phyloP scores from a whole-genome alignment of 2,888 invertebrate genomes.

The Tineola bisselliella region DNA sequence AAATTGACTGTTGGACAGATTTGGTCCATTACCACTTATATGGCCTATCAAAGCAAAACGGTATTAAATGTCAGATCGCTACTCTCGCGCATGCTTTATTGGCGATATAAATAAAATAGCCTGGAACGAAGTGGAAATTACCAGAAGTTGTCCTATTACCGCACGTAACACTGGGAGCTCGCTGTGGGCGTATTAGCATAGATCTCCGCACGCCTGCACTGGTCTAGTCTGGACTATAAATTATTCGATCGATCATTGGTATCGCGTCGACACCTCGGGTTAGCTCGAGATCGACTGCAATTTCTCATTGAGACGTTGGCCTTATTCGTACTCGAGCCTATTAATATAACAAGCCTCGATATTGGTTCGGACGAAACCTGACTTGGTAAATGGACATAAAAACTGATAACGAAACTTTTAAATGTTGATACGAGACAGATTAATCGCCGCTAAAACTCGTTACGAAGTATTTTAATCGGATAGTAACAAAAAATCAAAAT shows the following conservation, averaged over 20 bases:
- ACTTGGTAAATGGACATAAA: constrained; percentile 6
- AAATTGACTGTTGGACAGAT: constrained; percentile 21
- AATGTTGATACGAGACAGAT: neutral
- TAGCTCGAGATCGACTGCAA: constrained; percentile 11
- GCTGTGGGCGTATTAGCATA: constrained; percentile 32
- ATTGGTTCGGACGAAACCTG: constrained; percentile 8
- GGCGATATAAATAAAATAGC: constrained; percentile 24
- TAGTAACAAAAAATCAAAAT: neutral
- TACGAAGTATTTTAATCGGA: neutral
- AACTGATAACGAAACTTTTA: neutral
- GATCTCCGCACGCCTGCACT: constrained; percentile 23
- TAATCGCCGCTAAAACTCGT: neutral
- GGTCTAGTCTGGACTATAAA: constrained; percentile 24
- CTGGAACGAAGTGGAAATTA: constrained; percentile 49
- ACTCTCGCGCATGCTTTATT: constrained; percentile 14
- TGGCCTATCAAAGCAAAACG: constrained; percentile 21
- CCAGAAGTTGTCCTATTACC: constrained; percentile 47
- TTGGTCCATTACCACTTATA: constrained; percentile 17
- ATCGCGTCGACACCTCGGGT: constrained; percentile 27
- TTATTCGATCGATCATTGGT: constrained; percentile 30
- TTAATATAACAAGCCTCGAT: constrained; percentile 8
- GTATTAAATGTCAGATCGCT: constrained; percentile 15
- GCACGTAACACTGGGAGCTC: constrained; percentile 49
- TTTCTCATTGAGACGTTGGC: constrained; percentile 11
- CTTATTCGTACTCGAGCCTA: constrained; percentile 5